Percentiles rank a stretch among this genome's conserved stretches.
These are phyloP conservation scores for Toxotes chatareus DNA, from an alignment of 2,113 vertebrate genomes.

Conservation along the genomic window DNA sequence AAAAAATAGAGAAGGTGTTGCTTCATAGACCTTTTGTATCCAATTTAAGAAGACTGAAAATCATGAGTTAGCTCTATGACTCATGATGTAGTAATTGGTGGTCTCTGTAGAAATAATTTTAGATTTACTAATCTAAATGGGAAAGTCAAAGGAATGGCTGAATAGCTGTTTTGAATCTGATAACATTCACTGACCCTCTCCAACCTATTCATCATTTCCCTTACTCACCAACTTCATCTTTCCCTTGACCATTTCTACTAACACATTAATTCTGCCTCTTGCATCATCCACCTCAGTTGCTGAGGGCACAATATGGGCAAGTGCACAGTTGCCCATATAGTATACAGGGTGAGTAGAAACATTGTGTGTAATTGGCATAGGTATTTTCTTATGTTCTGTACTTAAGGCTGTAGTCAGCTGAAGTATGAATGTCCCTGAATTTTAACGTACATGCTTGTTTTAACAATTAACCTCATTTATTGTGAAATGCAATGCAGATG, in stretches of 20 bases:
- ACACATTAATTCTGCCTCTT: slow-evolving; percentile 27
- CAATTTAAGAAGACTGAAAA: background rate
- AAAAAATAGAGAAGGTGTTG: background rate
- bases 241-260: background rate
- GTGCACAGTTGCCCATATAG: background rate
- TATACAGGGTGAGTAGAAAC: background rate
- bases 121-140: slow-evolving; percentile 19
- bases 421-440: background rate
- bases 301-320: background rate
- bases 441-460: background rate
- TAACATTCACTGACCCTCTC: slow-evolving; percentile 48
- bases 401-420: background rate
- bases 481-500: background rate
- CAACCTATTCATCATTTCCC: slow-evolving; percentile 36
- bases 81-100: background rate
- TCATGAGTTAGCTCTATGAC: background rate
- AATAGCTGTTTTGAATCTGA: slow-evolving; percentile 9
- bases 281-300: background rate
- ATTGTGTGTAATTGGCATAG: background rate
- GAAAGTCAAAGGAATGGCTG: slow-evolving; percentile 11
- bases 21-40: background rate
- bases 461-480: background rate
- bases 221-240: slow-evolving; percentile 17
- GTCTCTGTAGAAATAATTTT: slow-evolving; percentile 1
- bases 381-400: background rate